Conservation (phyloP, 2,113 vertebrate species). For the Kryptolebias marmoratus region DNA sequence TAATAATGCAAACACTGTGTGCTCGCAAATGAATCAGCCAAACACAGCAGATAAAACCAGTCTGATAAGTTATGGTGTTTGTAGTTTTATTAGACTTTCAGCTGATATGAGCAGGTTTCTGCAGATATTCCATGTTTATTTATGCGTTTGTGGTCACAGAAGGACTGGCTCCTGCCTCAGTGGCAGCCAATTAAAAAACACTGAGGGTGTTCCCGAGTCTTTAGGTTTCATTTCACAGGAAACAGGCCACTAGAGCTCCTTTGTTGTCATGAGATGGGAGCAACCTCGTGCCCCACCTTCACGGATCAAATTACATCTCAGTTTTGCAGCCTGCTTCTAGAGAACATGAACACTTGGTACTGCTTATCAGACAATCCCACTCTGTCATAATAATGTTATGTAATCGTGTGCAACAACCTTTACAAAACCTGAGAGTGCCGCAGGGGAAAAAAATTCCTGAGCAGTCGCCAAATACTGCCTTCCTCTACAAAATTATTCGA, state of each 20-base stretch:
- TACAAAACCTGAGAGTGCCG: constrained; percentile 3
- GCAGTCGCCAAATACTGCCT: not conserved
- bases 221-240: constrained; percentile 69
- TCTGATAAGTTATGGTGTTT: not conserved
- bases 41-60: not conserved
- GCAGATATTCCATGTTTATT: not conserved
- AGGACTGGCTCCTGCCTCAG: not conserved
- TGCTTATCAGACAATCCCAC: constrained; percentile 55
- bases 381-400: constrained; percentile 52
- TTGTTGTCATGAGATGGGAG: constrained; percentile 29
- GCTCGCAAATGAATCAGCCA: not conserved
- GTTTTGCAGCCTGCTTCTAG: constrained; percentile 16
- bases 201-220: constrained; percentile 8
- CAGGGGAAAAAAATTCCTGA: not conserved
- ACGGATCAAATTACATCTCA: constrained; percentile 53
- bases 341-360: constrained; percentile 46
- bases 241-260: constrained; percentile 30
- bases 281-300: constrained; percentile 31
- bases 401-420: constrained; percentile 51
- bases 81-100: not conserved
- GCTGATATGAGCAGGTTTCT: not conserved
- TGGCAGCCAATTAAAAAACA: not conserved
- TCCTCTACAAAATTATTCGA: not conserved
- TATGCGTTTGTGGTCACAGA: not conserved
- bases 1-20: not conserved